phyloP scores from a whole-genome alignment of 1,140 invertebrate species.

The Procambarus clarkii region DNA sequence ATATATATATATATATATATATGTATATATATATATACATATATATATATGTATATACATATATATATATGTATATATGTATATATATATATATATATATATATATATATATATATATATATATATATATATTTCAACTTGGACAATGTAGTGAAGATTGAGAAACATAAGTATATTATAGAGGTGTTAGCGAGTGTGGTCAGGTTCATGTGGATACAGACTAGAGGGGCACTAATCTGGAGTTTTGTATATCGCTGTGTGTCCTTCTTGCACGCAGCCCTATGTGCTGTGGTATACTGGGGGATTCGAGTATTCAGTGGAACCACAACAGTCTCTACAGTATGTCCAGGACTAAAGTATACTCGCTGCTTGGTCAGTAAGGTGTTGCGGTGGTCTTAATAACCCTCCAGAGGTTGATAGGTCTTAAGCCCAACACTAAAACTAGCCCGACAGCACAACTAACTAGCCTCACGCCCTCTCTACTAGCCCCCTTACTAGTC shows the following conservation, averaged over 20 bases:
- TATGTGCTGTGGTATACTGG: slow-evolving; percentile 10
- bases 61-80: too few relatives aligned
- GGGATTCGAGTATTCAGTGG: not conserved
- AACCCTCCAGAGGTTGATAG: too few relatives aligned
- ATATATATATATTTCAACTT: slow-evolving; percentile 18
- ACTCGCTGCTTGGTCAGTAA: too few relatives aligned
- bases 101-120: slow-evolving; percentile 10
- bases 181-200: not conserved
- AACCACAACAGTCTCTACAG: not conserved
- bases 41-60: too few relatives aligned
- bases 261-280: slow-evolving; percentile 31
- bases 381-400: too few relatives aligned
- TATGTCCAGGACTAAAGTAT: too few relatives aligned
- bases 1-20: slow-evolving; percentile 41
- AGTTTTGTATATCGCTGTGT: slow-evolving; percentile 63
- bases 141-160: slow-evolving; percentile 9
- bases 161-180: slow-evolving; percentile 3
- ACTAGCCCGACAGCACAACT: too few relatives aligned
- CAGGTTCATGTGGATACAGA: slow-evolving; percentile 31
- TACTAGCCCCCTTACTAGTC: too few relatives aligned
- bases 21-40: slow-evolving; percentile 41
- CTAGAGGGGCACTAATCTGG: slow-evolving; percentile 19
- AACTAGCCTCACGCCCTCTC: too few relatives aligned
- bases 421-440: too few relatives aligned
- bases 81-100: slow-evolving; percentile 43